A percentile compares a stretch with the other conserved stretches of the same genome.
These are phyloP conservation scores for Pogonomyrmex barbatus DNA, from an alignment of 1,140 invertebrate species.

Conservation along the genomic window DNA sequence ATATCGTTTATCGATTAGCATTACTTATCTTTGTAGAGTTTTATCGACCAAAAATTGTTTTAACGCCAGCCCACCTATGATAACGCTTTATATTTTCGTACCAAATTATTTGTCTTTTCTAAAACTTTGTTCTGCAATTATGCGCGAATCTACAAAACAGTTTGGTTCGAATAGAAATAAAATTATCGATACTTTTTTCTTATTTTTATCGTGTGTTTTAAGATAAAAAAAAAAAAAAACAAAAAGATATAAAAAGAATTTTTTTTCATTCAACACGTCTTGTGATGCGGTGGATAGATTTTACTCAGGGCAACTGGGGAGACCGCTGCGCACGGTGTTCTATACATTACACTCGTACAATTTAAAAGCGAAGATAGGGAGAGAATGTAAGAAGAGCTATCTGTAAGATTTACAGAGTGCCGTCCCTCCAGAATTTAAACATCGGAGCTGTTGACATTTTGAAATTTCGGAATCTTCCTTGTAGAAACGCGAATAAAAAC, in stretches of 20 bases:
- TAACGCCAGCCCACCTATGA: slow-evolving; percentile 57
- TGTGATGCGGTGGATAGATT: slow-evolving; percentile 61
- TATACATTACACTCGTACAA: slow-evolving; percentile 55
- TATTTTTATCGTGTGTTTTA: slow-evolving; percentile 32
- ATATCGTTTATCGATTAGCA: slow-evolving; percentile 63
- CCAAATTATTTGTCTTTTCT: neutral
- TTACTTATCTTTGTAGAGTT: slow-evolving; percentile 75
- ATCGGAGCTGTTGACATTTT: neutral
- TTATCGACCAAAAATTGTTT: slow-evolving; percentile 68
- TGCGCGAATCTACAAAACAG: neutral
- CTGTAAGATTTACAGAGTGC: slow-evolving; percentile 44
- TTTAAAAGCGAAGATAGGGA: slow-evolving; percentile 36
- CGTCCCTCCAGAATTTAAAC: slow-evolving; percentile 35
- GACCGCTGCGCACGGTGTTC: slow-evolving; percentile 64
- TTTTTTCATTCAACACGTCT: slow-evolving; percentile 8
- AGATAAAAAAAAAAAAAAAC: slow-evolving; percentile 2
- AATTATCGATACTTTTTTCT: neutral
- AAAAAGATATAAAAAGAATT: neutral
- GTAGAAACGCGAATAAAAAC: slow-evolving; percentile 6
- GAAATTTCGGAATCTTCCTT: slow-evolving; percentile 53
- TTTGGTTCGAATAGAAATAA: slow-evolving; percentile 12
- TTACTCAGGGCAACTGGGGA: slow-evolving; percentile 76
- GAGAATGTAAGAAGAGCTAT: slow-evolving; percentile 42
- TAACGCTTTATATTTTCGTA: slow-evolving; percentile 33
- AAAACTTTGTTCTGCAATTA: slow-evolving; percentile 3